Evolutionary conservation across 2,888 invertebrate genomes (phyloP), one percentile per base, ranked within the genome.

Genomic region (Epinotia bilunana): DNA sequence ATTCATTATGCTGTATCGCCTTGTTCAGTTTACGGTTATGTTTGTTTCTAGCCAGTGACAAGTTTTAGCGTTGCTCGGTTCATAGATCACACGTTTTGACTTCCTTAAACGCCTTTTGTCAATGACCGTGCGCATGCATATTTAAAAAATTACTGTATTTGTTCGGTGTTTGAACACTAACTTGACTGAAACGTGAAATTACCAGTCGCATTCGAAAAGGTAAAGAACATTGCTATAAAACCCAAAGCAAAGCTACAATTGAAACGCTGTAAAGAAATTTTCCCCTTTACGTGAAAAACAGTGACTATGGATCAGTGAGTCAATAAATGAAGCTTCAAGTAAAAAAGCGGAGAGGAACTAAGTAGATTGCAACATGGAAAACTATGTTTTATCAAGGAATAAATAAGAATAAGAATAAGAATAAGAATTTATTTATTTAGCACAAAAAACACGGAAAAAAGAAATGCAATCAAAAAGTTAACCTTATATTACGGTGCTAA

Each of bases 21-120:
- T 20, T 46, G 69, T 58, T 69, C 57, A 33, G 63, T 58, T 64
- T 46, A 72, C 65, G 46, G 65, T 72, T 72, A 60, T 65, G 60
- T 72, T 58, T 39, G 39, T 39, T 39, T 9, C 9, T 53, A 23
- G 39, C 12, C 43, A n/a, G 49, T n/a, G 43, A 43, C 58, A 58
- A 43, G 58, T 58, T 43, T 58, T 9, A 58, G 58, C 49, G 49
- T 58, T 23, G 58, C 11, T 67, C 57, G 57, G 67, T 58, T 68
- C 68, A 68, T 39, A 68, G 68, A 57, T 68, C 68, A 20, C 20
- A 58, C 16, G 58, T 58, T 20, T 18, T 68, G 58, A 58, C 57
- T 67, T 68, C 58, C 68, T 68, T 58, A 68, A 67, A 68, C 20
- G 68, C 20, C 43, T 58, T 58, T 68, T 68, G 55, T 67, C 18